A percentile compares a stretch with the other conserved stretches of the same genome.
These are phyloP conservation scores for Epinotia demarniana DNA, from an alignment of 2,888 invertebrate species.

Conservation along the genomic window DNA sequence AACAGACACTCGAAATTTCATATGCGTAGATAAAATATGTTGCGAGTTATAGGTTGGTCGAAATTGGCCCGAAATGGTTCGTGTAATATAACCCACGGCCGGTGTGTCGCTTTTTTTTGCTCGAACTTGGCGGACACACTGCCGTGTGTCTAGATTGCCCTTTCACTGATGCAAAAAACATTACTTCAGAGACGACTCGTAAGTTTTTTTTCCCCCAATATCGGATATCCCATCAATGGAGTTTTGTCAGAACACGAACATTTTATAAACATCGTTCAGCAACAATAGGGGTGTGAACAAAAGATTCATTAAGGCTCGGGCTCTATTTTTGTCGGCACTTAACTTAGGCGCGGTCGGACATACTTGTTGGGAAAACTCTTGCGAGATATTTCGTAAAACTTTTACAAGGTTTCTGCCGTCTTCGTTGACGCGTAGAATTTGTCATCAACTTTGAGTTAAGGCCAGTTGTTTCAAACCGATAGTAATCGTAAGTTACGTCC, in stretches of 20 bases:
- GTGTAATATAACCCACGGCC: no score
- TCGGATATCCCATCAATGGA: not conserved
- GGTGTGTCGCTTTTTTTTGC: no score
- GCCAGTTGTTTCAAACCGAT: no score
- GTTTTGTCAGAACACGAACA: not conserved
- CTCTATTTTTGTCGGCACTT: constrained; percentile 2
- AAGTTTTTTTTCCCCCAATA: not conserved
- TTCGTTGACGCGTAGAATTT: not conserved
- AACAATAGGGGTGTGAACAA: constrained; percentile 15
- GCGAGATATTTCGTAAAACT: constrained; percentile 8
- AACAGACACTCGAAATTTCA: no score
- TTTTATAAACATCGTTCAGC: not conserved
- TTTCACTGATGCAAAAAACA: no score
- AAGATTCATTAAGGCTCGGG: constrained; percentile 14
- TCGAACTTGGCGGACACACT: no score
- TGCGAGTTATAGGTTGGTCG: no score
- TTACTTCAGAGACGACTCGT: no score
- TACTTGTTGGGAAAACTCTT: constrained; percentile 9
- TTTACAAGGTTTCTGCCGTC: not conserved
- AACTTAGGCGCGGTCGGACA: constrained; percentile 1
- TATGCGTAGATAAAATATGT: no score
- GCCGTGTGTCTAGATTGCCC: no score
- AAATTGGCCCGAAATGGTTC: no score
- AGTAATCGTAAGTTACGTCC: no score
- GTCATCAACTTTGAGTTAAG: not conserved